Base-by-base conservation (phyloP, 1,140 invertebrate genomes). In the Teleopsis dalmanni region DNA sequence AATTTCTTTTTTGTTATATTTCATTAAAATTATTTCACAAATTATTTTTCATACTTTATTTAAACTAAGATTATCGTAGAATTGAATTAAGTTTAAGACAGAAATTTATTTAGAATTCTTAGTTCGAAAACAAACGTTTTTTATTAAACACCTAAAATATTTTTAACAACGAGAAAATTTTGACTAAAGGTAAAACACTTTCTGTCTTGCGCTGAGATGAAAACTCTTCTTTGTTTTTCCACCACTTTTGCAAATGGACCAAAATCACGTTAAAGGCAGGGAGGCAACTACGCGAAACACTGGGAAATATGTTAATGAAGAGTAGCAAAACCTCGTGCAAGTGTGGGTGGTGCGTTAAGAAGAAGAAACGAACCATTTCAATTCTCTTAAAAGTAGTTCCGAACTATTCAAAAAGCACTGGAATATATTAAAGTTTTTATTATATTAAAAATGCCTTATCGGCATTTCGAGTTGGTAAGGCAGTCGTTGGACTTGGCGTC, bases 171-270 rank as follows among this genome's bases (percentile, higher is more conserved):
- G 25, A 29, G 14, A 18, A 26, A 43, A 19, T 31, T 31, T 31
- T 23, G 41, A 29, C 31, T 42, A 43, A 38, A 43, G 41, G 5
- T 29, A 43, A 43, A 43, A 43, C 41, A 43, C 41, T 19, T 27
- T 43, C 31, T 27, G 41, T 27, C 25, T 27, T 43, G 26, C 23
- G 41, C 16, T 27, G 26, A 21, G 41, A 43, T 43, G 41, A 43
- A 43, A 43, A 43, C n/a, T n/a, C n/a, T n/a, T n/a, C 27, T 43
- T 43, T 14, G 31, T 27, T 43, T 43, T 43, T 43, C 41, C 26
- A 43, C n/a, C n/a, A n/a, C n/a, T n/a, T 31, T 27, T 43, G 26
- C 41, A 27, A 18, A 43, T 43, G 41, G 26, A 43, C 41, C 25
- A 43, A 43, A 25, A 43, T 18, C 18, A 43, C 18, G 31, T 27